Base-by-base conservation (phyloP, 2,113 vertebrate species). In the Motacilla tschutschensis region DNA sequence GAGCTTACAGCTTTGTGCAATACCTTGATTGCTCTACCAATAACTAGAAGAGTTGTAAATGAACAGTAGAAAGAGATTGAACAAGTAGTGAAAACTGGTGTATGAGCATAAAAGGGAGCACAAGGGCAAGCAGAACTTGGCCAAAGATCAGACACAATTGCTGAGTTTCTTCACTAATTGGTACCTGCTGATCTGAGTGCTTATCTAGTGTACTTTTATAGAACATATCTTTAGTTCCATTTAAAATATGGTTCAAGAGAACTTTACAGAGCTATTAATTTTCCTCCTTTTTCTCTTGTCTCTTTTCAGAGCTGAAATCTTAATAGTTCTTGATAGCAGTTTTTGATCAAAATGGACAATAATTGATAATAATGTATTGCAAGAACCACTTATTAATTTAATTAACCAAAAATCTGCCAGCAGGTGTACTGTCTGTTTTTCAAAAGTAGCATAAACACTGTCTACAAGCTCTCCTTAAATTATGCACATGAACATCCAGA, bases 131-230 rank as follows among this genome's bases (percentile, higher is more conserved):
- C 12, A 83, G 44, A 88, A 79, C 24, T 70, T 14, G 5, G n/a
- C 14, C 29, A 84, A 87, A 72, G n/a, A 63, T 72, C 58, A 73
- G 64, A 48, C 20, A 71, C 13, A 88, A 62, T 46, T 86, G 16
- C 36, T 79, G 22, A 35, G 72, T 83, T 94, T 83, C 55, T 87
- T 80, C 31, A 63, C 21, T 80, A 85, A 87, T 58, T 89, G 48
- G 31, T 67, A 79, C 40, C 43, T 77, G 35, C 40, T 83, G 21
- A 77, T 63, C 25, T 47, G 22, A 65, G 29, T 59, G 28, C 10
- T 84, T 79, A 73, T 48, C 48, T 89, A 43, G 3, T 7, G 16
- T 43, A 62, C 9, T 46, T 89, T 48, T 62, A n/a, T 21, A 62
- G 69, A 78, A 64, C 2, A 2, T 41, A 60, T 47, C 13, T 24